These are phyloP conservation scores for Tenthredo notha DNA, from an alignment of 2,888 invertebrate genomes.

Conservation along the genomic window DNA sequence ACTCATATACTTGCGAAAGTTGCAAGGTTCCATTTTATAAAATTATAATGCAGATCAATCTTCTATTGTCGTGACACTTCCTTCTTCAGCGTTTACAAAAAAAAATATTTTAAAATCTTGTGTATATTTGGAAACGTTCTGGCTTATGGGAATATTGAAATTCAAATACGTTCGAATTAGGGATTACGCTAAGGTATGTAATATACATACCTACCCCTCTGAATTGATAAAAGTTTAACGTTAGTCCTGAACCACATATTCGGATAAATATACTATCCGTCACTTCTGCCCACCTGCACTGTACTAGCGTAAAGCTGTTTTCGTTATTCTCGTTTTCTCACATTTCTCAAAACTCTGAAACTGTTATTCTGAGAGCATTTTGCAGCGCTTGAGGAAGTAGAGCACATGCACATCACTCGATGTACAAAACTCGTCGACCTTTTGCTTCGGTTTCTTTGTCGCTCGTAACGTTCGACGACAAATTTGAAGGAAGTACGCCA, in stretches of 20 bases:
- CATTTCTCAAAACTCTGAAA: not conserved
- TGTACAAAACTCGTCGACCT: not conserved
- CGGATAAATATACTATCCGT: not conserved
- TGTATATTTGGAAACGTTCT: too few relatives aligned
- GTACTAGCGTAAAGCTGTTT: not conserved
- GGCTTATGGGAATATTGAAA: too few relatives aligned
- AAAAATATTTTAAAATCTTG: too few relatives aligned
- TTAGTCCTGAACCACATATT: not conserved
- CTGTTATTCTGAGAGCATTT: not conserved
- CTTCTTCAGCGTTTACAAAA: too few relatives aligned
- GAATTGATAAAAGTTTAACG: not conserved
- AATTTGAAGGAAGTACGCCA: not conserved
- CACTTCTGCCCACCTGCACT: not conserved
- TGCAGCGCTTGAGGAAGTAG: not conserved
- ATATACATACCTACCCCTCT: not conserved
- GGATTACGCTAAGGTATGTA: too few relatives aligned
- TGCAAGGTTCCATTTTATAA: not conserved
- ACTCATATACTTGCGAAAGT: not conserved
- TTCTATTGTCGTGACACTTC: too few relatives aligned
- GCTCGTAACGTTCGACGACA: not conserved
- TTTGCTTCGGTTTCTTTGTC: not conserved
- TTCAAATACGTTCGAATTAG: too few relatives aligned
- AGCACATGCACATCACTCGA: not conserved
- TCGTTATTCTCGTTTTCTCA: not conserved
- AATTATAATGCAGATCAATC: not conserved